Conservation (phyloP, 2,888 invertebrate genomes). For the Drosophila peninsularis region DNA sequence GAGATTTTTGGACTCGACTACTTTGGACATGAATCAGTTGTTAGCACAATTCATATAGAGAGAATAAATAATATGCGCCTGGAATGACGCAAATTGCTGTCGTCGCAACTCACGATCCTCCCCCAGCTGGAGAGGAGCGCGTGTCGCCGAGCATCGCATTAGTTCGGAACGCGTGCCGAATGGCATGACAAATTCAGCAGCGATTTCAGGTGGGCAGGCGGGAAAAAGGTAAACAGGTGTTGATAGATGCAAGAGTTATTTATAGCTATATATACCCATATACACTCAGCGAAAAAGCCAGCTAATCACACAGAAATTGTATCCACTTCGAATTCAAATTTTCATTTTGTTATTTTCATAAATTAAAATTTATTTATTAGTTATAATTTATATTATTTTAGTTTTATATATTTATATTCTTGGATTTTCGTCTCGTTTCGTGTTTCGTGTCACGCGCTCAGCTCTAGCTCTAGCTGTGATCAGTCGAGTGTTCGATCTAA, state of each 20-base stretch:
- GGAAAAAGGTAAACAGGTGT: no score
- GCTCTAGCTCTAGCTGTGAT: conserved; percentile 18
- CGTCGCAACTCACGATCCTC: conserved; percentile 15
- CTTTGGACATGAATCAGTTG: conserved; percentile 26
- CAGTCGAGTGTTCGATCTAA: conserved; percentile 58
- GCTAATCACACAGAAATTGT: no score
- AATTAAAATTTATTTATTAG: conserved; percentile 30
- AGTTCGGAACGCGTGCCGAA: background rate
- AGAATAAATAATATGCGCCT: conserved; percentile 34
- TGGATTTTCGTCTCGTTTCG: background rate
- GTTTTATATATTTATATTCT: background rate
- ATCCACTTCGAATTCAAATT: background rate
- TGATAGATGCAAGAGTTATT: background rate
- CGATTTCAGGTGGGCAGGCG: background rate
- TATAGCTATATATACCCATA: background rate
- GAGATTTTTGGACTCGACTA: conserved; percentile 9
- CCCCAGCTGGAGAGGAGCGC: conserved; percentile 15
- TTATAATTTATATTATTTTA: background rate
- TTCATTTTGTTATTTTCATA: conserved; percentile 6
- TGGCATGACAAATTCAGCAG: conserved; percentile 1
- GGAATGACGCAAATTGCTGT: conserved; percentile 45
- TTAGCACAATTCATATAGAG: conserved; percentile 37
- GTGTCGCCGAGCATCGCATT: background rate
- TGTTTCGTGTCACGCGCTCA: conserved; percentile 43
- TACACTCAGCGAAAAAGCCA: background rate